Base-by-base conservation (phyloP, 2,797 vertebrate genomes). In the Synanceia verrucosa region DNA sequence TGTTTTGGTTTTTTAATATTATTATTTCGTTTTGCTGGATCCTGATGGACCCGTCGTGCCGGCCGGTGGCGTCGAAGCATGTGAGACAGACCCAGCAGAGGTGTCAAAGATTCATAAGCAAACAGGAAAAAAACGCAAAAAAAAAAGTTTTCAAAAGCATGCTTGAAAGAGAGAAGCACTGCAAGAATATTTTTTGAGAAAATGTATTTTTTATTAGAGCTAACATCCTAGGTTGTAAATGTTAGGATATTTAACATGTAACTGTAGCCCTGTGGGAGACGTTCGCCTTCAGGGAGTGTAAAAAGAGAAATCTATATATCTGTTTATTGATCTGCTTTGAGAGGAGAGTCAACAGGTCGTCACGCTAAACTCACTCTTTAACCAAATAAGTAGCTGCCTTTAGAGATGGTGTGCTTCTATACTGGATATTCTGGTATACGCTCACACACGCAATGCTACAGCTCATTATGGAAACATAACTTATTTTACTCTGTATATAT, bases 401-500 rank as follows among this genome's bases (percentile, higher is more conserved):
- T 97, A 97, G 97, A 97, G 94, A 96, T 95, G 96, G 90, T 91
- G 91, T 87, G 86, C 57, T 94, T 28, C 13, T 51, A 88, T 88
- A 85, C 84, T 86, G 89, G 95, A 95, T 79, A 84, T 82, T 86
- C 86, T 88, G 86, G 81, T 88, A 87, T 88, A 86, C 76, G 21
- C 84, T 81, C 81, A 80, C 70, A 86, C 84, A 91, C 80, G 81
- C 9, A 77, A 91, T 87, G 88, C 96, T 93, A 92, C 92, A 94
- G 93, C 95, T 95, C 94, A 92, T 90, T 95, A 97, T 87, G 95
- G 92, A 94, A 88, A 94, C 94, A 94, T 99, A 99, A 99, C 96
- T 99, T 99, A 99, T 98, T 99, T 97, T 98, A 98, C 95, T 96
- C 96, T 97, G 95, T 99, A 98, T 96, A 98, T 97, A 98, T 97